A percentile compares a stretch with the other conserved stretches of the same genome.
phyloP scores from a whole-genome alignment of 2,113 vertebrate species.

The Saiga tatarica region DNA sequence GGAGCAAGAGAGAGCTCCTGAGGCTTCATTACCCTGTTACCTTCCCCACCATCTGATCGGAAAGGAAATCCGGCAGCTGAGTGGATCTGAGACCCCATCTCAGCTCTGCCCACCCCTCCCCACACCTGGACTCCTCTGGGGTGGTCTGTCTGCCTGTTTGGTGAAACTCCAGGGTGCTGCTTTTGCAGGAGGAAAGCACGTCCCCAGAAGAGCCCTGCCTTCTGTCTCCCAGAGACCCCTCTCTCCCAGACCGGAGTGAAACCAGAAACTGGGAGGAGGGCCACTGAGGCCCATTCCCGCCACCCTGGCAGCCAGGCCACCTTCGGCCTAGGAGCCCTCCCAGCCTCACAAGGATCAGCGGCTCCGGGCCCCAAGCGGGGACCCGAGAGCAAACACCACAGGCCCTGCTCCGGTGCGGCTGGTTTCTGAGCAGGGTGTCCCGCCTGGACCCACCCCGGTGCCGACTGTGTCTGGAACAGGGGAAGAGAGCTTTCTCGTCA shows the following conservation, averaged over 20 bases:
- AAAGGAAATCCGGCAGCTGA: neutral
- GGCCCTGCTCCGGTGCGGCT: fast-evolving
- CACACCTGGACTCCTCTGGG: fast-evolving
- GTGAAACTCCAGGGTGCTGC: neutral
- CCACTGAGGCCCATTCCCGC: fast-evolving
- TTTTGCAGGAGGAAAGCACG: fast-evolving
- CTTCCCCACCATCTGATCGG: constrained; percentile 40
- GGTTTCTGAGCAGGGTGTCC: fast-evolving
- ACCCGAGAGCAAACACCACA: fast-evolving
- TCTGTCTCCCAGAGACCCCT: neutral
- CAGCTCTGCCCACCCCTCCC: fast-evolving
- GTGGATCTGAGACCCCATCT: neutral
- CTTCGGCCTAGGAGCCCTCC: neutral
- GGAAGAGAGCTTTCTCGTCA: neutral
- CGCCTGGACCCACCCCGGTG: fast-evolving
- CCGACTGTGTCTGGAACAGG: fast-evolving
- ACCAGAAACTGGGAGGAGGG: neutral
- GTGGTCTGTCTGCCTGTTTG: neutral
- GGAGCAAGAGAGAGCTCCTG: neutral
- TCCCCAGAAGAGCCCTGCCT: neutral
- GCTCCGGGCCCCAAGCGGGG: neutral
- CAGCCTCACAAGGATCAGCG: neutral
- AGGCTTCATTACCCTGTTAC: constrained; percentile 44
- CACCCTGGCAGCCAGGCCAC: neutral
- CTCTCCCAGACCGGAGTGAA: too few relatives aligned